A percentile compares a stretch with the other conserved stretches of the same genome.
These are phyloP conservation scores for Archips crataeganus DNA, from an alignment of 2,888 invertebrate genomes.

Conservation along the genomic window DNA sequence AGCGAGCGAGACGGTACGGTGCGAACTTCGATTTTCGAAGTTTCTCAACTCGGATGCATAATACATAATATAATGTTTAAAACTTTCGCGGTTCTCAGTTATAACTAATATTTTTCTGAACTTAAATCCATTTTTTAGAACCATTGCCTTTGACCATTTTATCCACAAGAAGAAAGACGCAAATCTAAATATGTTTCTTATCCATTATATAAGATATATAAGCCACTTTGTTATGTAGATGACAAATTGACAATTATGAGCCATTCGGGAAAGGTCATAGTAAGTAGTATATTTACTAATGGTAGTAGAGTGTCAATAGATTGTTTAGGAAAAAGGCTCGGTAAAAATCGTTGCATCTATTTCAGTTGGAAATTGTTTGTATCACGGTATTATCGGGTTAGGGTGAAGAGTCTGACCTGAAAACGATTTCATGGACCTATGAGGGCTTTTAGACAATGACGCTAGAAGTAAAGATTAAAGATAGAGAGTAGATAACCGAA, in stretches of 20 bases:
- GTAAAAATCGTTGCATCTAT: conserved; percentile 73
- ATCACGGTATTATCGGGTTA: conserved; percentile 66
- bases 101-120: too few relatives aligned
- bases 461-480: not conserved
- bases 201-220: not conserved
- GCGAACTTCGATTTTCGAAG: too few relatives aligned
- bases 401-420: conserved; percentile 23
- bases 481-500: not conserved
- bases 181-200: too few relatives aligned
- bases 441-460: not conserved
- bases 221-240: not conserved
- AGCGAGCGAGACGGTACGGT: too few relatives aligned
- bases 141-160: too few relatives aligned
- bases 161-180: too few relatives aligned
- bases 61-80: too few relatives aligned
- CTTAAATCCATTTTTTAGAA: too few relatives aligned
- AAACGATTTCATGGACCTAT: conserved; percentile 30
- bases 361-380: conserved; percentile 79
- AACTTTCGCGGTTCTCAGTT: too few relatives aligned
- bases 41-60: too few relatives aligned
- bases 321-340: conserved; percentile 9
- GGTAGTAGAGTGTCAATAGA: not conserved
- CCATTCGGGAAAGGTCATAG: not conserved
- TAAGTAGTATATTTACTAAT: not conserved
- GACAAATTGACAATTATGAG: not conserved